Conservation (phyloP, 2,113 vertebrate species). For the Nannobrachium achirus region DNA sequence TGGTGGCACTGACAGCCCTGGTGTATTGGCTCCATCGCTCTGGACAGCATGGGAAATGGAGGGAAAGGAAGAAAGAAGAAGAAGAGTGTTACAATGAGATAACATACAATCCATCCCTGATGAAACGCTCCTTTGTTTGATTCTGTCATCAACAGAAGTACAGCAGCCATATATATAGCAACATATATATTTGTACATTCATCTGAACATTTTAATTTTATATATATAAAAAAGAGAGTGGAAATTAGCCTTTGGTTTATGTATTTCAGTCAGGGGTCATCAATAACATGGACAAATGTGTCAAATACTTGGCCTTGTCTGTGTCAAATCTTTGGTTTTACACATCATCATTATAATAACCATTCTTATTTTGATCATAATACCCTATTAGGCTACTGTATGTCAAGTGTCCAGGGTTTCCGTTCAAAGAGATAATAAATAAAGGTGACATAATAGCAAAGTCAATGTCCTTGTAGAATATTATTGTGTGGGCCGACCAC, state of each 20-base stretch:
- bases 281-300: too few relatives aligned
- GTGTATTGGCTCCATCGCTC: slow-evolving; percentile 80
- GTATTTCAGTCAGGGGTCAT: too few relatives aligned
- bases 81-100: slow-evolving; percentile 77
- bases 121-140: slow-evolving; percentile 82
- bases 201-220: not conserved
- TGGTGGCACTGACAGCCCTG: slow-evolving; percentile 76
- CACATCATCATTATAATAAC: too few relatives aligned
- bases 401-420: too few relatives aligned
- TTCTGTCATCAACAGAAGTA: not conserved
- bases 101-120: slow-evolving; percentile 69
- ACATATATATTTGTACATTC: too few relatives aligned
- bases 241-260: too few relatives aligned
- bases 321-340: too few relatives aligned
- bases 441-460: not conserved
- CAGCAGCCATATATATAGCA: not conserved
- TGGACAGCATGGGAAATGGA: slow-evolving; percentile 65
- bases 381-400: too few relatives aligned
- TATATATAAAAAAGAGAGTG: too few relatives aligned
- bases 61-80: slow-evolving; percentile 52
- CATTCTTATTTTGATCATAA: too few relatives aligned
- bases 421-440: slow-evolving; percentile 4
- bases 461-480: not conserved
- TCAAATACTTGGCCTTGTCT: too few relatives aligned
- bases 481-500: too few relatives aligned